Evolutionary conservation across 2,797 vertebrate genomes (phyloP).

Genomic region (Gymnocypris eckloni): DNA sequence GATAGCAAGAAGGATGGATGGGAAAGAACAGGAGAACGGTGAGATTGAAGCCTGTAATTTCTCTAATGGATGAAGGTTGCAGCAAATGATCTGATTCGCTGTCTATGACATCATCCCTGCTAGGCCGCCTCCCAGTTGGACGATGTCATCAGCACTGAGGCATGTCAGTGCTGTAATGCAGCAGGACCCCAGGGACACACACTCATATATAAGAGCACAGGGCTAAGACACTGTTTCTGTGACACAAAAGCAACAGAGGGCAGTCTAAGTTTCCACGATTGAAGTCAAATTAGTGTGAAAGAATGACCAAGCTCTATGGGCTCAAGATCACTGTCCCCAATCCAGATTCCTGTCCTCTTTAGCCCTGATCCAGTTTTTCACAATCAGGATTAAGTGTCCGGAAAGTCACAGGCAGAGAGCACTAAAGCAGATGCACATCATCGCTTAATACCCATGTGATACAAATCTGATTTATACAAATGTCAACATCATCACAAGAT

Average conservation of each 20-base stretch:
- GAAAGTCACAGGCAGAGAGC: constrained; percentile 3
- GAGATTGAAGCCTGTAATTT: not conserved
- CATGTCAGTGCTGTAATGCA: constrained; percentile 80
- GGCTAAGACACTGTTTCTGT: not conserved
- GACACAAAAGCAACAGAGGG: constrained; percentile 58
- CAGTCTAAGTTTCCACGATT: constrained; percentile 72
- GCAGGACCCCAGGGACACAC: constrained; percentile 62
- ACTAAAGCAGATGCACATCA: not conserved
- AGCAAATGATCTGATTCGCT: constrained; percentile 70
- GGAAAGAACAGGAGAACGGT: constrained; percentile 29
- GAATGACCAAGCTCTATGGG: constrained; percentile 71
- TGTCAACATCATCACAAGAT: constrained; percentile 34
- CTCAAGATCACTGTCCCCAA: constrained; percentile 70
- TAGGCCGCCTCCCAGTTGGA: constrained; percentile 56
- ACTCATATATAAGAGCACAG: not conserved
- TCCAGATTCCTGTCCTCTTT: constrained; percentile 33
- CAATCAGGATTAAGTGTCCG: constrained; percentile 38
- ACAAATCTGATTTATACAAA: constrained; percentile 37
- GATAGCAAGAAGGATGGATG: not conserved
- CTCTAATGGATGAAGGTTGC: constrained; percentile 44
- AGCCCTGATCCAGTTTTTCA: constrained; percentile 34
- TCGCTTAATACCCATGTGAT: constrained; percentile 21
- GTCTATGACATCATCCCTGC: constrained; percentile 76
- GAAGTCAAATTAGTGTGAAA: constrained; percentile 68
- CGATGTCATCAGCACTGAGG: constrained; percentile 78